Evolutionary conservation across 1,140 invertebrate species (phyloP).

Genomic region (Zaprionus ghesquierei): DNA sequence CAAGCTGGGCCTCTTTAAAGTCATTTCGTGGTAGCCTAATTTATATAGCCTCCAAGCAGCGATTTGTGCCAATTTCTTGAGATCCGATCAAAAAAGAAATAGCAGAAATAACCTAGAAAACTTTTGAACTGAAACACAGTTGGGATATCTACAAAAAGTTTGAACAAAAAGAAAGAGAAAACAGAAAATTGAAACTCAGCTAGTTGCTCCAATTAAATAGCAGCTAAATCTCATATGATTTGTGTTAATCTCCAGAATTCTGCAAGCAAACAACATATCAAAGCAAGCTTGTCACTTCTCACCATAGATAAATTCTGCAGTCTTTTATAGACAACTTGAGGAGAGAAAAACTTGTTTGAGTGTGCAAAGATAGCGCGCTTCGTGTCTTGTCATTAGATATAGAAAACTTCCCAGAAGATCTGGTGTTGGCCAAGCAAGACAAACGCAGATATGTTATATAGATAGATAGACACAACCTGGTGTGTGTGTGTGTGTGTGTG

Average conservation of each 20-base stretch:
- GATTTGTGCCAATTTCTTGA: constrained; percentile 64
- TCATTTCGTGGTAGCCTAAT: constrained; percentile 44
- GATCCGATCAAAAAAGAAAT: background rate
- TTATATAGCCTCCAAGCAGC: constrained; percentile 63
- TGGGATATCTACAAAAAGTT: too few species aligned
- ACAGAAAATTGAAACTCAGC: too few species aligned
- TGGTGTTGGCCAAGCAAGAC: too few species aligned
- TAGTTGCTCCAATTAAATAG: too few species aligned
- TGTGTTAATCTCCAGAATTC: too few species aligned
- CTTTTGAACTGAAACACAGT: background rate
- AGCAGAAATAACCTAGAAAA: background rate
- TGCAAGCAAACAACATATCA: too few species aligned
- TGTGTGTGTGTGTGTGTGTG: background rate
- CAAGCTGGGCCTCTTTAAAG: constrained; percentile 2
- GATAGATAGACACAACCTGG: too few species aligned
- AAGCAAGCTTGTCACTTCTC: too few species aligned
- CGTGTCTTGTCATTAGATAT: constrained; percentile 8
- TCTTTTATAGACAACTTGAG: background rate
- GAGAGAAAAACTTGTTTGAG: background rate
- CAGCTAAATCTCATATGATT: too few species aligned
- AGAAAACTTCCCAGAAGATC: background rate
- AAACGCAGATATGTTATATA: too few species aligned
- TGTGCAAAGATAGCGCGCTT: background rate
- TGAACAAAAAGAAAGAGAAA: too few species aligned
- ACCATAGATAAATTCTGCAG: background rate